Percentiles rank a stretch among this genome's conserved stretches.
These are phyloP conservation scores for Phylloscopus collybita DNA, from an alignment of 2,797 vertebrate genomes.

Conservation along the genomic window DNA sequence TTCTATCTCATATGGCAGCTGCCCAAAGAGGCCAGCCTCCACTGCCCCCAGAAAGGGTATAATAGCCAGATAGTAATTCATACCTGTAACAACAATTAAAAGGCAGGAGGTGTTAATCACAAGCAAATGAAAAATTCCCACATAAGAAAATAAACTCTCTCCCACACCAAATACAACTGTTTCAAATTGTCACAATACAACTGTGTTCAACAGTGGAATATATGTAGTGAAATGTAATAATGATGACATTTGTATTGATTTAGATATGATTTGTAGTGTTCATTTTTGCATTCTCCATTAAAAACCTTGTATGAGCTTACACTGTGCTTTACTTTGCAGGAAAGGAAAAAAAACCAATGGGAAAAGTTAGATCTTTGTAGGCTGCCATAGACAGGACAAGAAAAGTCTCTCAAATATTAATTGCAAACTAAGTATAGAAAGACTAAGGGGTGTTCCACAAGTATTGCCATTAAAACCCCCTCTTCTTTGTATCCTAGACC, in stretches of 20 bases:
- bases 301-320: neutral
- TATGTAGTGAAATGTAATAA: neutral
- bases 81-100: slow-evolving; percentile 72
- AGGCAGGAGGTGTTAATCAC: neutral
- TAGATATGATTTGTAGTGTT: neutral
- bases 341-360: neutral
- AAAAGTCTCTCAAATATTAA: neutral
- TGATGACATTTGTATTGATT: neutral
- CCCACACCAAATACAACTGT: neutral
- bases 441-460: neutral
- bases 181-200: neutral
- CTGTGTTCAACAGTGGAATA: neutral
- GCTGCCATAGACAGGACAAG: neutral
- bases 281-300: neutral
- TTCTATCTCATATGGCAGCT: slow-evolving; percentile 66
- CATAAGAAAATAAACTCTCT: neutral
- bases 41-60: slow-evolving; percentile 87
- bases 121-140: neutral
- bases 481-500: neutral
- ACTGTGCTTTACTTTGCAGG: neutral
- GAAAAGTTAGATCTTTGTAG: neutral
- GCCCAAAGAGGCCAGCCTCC: slow-evolving; percentile 81
- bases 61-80: slow-evolving; percentile 83
- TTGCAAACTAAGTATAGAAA: neutral
- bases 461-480: neutral